A percentile compares a stretch with the other conserved stretches of the same genome.
These are phyloP conservation scores for Gopherus evgoodei DNA, from an alignment of 2,113 vertebrate species.

Conservation along the genomic window DNA sequence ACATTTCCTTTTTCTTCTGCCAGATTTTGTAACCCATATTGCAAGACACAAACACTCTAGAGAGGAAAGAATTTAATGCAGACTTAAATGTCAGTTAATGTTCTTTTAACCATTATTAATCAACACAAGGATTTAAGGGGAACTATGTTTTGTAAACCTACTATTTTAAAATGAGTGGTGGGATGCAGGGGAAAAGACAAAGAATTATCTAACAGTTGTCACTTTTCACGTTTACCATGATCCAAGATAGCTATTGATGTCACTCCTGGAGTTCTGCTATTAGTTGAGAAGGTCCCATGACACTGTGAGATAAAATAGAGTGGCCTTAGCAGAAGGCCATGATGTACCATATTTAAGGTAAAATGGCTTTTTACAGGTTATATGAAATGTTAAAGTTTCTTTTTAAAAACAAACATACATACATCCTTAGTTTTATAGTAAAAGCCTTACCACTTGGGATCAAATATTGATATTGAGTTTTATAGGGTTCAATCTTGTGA, in stretches of 20 bases:
- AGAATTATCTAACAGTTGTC: not conserved
- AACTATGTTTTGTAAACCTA: not conserved
- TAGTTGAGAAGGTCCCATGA: not conserved
- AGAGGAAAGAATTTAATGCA: conserved; percentile 11
- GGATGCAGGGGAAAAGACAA: not conserved
- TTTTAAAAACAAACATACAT: not conserved
- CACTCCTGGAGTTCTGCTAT: not conserved
- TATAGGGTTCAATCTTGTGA: not conserved
- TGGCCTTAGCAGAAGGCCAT: not conserved
- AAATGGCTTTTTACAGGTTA: not conserved
- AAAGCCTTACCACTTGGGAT: not conserved
- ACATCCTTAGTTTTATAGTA: not conserved
- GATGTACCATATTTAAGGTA: not conserved
- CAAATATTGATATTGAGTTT: not conserved
- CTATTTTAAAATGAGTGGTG: not conserved
- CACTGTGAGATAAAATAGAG: not conserved
- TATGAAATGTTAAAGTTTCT: not conserved
- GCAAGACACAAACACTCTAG: conserved; percentile 1
- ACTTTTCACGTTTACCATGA: not conserved
- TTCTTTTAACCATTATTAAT: not conserved
- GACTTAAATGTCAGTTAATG: not conserved
- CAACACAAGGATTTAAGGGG: not conserved
- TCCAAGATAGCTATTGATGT: not conserved
- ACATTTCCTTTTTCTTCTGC: conserved; percentile 39
- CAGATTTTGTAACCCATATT: not conserved